These are phyloP conservation scores for Mythimna impura DNA, from an alignment of 2,888 invertebrate species.

Conservation along the genomic window DNA sequence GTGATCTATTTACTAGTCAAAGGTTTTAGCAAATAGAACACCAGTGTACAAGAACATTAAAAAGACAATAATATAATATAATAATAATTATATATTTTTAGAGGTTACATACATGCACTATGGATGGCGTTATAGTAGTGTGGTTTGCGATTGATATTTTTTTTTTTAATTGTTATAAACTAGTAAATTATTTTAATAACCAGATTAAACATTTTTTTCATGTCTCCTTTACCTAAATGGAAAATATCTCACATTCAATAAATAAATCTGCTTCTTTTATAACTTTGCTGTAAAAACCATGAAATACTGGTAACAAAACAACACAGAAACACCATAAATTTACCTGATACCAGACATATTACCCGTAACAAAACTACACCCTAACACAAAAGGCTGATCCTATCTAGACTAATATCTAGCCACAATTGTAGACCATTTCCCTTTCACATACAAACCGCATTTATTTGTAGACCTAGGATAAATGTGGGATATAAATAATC, in stretches of 20 bases:
- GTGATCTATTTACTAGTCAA: no score
- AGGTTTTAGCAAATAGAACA: no score
- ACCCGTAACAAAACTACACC: slow-evolving; percentile 22
- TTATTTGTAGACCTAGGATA: slow-evolving; percentile 33
- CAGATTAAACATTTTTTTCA: no score
- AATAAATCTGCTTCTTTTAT: background rate
- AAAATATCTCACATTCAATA: background rate
- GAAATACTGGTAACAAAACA: background rate
- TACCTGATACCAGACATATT: slow-evolving; percentile 22
- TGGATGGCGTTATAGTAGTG: no score
- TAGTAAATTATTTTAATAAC: no score
- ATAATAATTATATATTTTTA: no score
- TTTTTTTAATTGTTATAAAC: no score
- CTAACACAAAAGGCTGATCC: slow-evolving; percentile 36
- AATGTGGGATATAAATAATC: slow-evolving; percentile 17
- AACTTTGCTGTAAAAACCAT: background rate
- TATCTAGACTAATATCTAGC: slow-evolving; percentile 34
- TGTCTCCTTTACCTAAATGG: no score
- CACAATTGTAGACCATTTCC: slow-evolving; percentile 27
- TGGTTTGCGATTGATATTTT: no score
- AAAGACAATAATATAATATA: no score
- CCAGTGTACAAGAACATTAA: no score
- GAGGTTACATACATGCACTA: no score
- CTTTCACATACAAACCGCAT: slow-evolving; percentile 17
- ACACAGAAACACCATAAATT: slow-evolving; percentile 20